Conservation (phyloP, 2,797 vertebrate genomes). For the Choloepus didactylus region DNA sequence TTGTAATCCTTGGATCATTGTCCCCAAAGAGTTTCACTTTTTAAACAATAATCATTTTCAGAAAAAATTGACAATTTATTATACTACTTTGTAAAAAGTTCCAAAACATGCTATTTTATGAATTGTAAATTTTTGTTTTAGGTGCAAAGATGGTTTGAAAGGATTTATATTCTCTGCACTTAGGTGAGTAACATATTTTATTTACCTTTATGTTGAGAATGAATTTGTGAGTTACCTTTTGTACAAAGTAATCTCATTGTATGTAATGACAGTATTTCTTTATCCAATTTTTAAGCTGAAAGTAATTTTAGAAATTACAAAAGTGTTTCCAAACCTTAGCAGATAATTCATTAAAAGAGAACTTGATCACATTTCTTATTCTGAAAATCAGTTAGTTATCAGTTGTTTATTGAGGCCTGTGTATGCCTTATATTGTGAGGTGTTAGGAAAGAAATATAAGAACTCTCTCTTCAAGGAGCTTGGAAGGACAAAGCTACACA, state of each 20-base stretch:
- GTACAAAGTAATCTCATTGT: neutral
- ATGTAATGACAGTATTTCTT: neutral
- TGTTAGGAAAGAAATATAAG: slow-evolving; percentile 38
- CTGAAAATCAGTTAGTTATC: neutral
- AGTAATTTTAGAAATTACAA: slow-evolving; percentile 42
- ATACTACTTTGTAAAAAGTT: neutral
- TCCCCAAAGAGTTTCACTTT: neutral
- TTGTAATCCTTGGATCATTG: slow-evolving; percentile 10
- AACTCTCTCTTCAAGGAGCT: slow-evolving; percentile 10
- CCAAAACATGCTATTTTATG: slow-evolving; percentile 50
- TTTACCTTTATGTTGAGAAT: slow-evolving; percentile 44
- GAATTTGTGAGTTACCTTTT: slow-evolving; percentile 12
- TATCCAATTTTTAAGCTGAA: slow-evolving; percentile 46
- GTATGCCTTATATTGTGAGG: neutral
- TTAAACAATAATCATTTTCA: slow-evolving; percentile 7
- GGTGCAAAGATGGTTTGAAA: slow-evolving; percentile 97
- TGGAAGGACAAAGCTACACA: neutral
- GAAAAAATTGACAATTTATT: slow-evolving; percentile 37
- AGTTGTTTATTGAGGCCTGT: neutral
- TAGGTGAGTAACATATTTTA: slow-evolving; percentile 92
- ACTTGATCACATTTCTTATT: neutral
- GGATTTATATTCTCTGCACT: slow-evolving; percentile 98
- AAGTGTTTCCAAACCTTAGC: neutral
- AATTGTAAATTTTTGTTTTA: slow-evolving; percentile 86
- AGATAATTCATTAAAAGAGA: slow-evolving; percentile 20